Evolutionary conservation across 2,888 invertebrate genomes (phyloP), one percentile per base, ranked within the genome.

Genomic region (Agriopis aurantiaria): DNA sequence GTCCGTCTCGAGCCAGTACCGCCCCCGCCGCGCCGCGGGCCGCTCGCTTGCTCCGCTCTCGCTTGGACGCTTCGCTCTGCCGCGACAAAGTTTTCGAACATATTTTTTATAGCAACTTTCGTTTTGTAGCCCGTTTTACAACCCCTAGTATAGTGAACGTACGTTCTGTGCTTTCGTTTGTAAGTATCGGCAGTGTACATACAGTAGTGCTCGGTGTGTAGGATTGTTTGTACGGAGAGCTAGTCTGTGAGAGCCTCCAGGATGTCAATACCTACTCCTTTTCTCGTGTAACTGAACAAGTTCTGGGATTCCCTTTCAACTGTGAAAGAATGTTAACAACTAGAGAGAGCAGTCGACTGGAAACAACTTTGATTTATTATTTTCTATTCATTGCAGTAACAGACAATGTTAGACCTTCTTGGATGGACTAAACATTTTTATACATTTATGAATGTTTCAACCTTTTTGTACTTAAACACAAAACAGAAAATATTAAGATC

Each of bases 41-140:
- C 72, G 67, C 74, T 63, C 73, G 72, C 73, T 51, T 51, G 55
- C 55, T 33, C 57, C 68, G 65, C 65, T 41, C 63, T 40, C 14
- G 58, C 58, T 33, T 14, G 69, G 68, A 67, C 60, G 51, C 61
- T 69, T 59, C 59, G 68, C 68, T 52, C 52, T 40, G 53, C n/a
- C 57, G 51, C 75, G 58, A 70, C 57, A 75, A 75, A 78, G 70
- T 75, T 76, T 75, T 75, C 71, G 74, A 74, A 68, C 64, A 73
- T 76, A 76, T 75, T 74, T 72, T 78, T 77, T 76, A 74, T 73
- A 78, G 58, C 52, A 59, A 62, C 45, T 68, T 63, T 73, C 46
- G 70, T 73, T 73, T 73, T 73, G 65, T 73, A 73, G 63, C 46
- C 74, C 68, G 68, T 73, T 77, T 72, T 77, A 77, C 74, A 77